A percentile compares a stretch with the other conserved stretches of the same genome.
phyloP scores from a whole-genome alignment of 2,797 vertebrate genomes.

The Echeneis naucrates region DNA sequence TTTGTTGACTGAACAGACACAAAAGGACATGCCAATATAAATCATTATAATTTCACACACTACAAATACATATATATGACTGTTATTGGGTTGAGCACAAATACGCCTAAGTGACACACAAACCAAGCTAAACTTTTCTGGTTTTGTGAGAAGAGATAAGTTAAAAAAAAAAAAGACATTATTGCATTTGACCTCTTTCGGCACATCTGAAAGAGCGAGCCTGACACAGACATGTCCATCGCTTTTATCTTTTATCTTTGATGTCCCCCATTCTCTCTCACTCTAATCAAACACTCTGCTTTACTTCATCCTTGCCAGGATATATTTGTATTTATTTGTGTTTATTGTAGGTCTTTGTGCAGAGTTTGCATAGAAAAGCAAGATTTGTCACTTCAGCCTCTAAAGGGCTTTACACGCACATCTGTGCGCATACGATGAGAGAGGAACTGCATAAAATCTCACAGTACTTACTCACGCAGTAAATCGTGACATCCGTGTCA shows the following conservation, averaged over 20 bases:
- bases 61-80: neutral
- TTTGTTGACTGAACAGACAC: conserved; percentile 3
- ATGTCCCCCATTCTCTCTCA: conserved; percentile 32
- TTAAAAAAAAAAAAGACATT: conserved; percentile 19
- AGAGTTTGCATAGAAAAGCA: conserved; percentile 54
- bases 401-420: conserved; percentile 25
- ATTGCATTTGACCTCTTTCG: conserved; percentile 34
- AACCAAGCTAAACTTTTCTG: neutral
- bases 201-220: conserved; percentile 22
- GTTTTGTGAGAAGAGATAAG: conserved; percentile 10
- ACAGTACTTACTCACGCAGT: conserved; percentile 42
- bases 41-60: neutral
- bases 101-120: conserved; percentile 1
- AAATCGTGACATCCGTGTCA: conserved; percentile 23
- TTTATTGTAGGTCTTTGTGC: conserved; percentile 45
- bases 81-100: no score
- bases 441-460: conserved; percentile 25
- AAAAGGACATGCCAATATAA: neutral
- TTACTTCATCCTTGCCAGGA: conserved; percentile 30
- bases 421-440: neutral
- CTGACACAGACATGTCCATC: conserved; percentile 31
- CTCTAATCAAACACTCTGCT: conserved; percentile 47
- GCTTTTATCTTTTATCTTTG: conserved; percentile 54
- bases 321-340: conserved; percentile 48
- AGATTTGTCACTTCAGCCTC: conserved; percentile 28